These are phyloP conservation scores for Lepidurus apus DNA, from an alignment of 1,140 invertebrate species.

Conservation along the genomic window DNA sequence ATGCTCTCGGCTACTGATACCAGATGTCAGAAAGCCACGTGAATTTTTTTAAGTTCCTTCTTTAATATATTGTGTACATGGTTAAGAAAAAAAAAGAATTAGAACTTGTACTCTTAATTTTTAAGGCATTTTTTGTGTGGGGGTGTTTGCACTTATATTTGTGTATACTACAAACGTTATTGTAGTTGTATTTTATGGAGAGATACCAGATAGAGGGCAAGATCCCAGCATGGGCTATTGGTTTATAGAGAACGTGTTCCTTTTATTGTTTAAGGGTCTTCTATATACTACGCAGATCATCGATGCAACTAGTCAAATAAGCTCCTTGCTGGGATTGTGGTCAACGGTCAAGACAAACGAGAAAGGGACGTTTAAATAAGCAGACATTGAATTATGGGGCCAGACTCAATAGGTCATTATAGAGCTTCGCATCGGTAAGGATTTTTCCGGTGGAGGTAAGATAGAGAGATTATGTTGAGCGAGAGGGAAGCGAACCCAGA, in stretches of 20 bases:
- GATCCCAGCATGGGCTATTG: constrained; percentile 1
- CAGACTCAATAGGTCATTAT: neutral
- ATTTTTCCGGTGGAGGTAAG: neutral
- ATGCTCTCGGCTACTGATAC: too few species aligned
- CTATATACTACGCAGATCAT: neutral
- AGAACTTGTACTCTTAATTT: too few species aligned
- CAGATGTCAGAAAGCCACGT: too few species aligned
- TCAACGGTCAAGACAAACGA: constrained; percentile 18
- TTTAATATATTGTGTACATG: too few species aligned
- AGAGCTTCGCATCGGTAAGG: neutral
- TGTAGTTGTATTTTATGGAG: too few species aligned
- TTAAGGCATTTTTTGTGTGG: too few species aligned
- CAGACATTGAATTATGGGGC: constrained; percentile 18
- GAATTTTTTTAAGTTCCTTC: too few species aligned
- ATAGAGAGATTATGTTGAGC: neutral
- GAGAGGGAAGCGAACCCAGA: neutral
- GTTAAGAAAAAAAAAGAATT: too few species aligned
- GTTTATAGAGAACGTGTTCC: neutral
- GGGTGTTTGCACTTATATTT: too few species aligned
- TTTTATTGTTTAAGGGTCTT: constrained; percentile 2
- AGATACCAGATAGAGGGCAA: too few species aligned
- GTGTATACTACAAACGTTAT: too few species aligned
- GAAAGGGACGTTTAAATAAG: constrained; percentile 11
- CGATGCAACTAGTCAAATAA: constrained; percentile 6
- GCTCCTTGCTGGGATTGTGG: constrained; percentile 13